Conservation (phyloP, 1,140 invertebrate species). For the Hylaeus anthracinus region DNA sequence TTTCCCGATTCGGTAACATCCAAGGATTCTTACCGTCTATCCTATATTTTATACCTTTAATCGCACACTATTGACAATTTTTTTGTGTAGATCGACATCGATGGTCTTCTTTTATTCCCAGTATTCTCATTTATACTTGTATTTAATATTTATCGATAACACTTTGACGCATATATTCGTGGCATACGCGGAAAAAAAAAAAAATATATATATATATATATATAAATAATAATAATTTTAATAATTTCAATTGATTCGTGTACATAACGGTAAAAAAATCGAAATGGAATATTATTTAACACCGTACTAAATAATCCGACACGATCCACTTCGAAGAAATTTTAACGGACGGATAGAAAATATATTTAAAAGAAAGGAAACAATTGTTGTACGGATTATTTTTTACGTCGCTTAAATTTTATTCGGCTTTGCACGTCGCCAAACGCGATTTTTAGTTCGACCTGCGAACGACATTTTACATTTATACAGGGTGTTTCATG, state of each 20-base stretch:
- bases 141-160: background rate
- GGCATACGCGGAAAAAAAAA: background rate
- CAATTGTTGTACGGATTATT: constrained; percentile 2
- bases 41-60: background rate
- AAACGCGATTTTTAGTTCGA: background rate
- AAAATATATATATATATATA: too few relatives aligned
- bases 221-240: background rate
- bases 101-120: background rate
- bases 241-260: background rate
- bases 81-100: background rate
- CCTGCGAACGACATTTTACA: background rate
- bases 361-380: background rate
- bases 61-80: background rate
- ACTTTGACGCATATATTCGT: background rate
- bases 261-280: background rate
- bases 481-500: constrained; percentile 31
- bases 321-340: background rate
- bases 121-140: background rate
- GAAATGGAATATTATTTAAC: background rate
- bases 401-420: background rate
- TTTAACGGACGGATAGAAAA: background rate
- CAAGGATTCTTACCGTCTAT: background rate
- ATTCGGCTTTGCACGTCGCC: background rate
- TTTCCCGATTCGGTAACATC: background rate
- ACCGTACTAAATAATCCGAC: background rate